These are phyloP conservation scores for Ectobius pallidus DNA, from an alignment of 2,888 invertebrate genomes.

Conservation along the genomic window DNA sequence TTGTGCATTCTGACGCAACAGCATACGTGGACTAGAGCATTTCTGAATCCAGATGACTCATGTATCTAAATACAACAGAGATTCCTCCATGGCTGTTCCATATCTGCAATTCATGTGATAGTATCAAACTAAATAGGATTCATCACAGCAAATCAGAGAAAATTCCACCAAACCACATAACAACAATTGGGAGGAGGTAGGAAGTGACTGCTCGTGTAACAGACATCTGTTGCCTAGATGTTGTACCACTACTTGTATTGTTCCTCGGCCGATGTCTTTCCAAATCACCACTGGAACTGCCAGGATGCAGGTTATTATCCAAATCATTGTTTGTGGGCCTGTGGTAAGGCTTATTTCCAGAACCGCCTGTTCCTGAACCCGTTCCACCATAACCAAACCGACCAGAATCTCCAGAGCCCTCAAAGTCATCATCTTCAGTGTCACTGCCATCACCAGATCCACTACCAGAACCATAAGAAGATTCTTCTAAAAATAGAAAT, in stretches of 20 bases:
- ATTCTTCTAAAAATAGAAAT: constrained; percentile 59
- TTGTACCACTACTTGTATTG: constrained; percentile 49
- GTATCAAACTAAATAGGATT: constrained; percentile 42
- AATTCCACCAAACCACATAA: constrained; percentile 85
- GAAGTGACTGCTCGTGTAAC: constrained; percentile 70
- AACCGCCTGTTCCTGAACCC: constrained; percentile 53
- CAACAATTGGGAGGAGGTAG: constrained; percentile 80
- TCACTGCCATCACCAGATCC: constrained; percentile 72
- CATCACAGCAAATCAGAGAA: constrained; percentile 84
- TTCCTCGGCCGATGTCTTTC: constrained; percentile 29
- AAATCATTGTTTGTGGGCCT: constrained; percentile 46
- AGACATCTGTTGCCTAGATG: constrained; percentile 58
- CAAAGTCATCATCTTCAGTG: constrained; percentile 51
- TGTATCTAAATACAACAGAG: constrained; percentile 5
- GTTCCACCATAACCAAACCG: constrained; percentile 42
- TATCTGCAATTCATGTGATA: constrained; percentile 4
- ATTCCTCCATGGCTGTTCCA: background rate
- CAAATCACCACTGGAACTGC: background rate
- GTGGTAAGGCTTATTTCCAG: constrained; percentile 46
- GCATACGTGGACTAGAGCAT: constrained; percentile 4
- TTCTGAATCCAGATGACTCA: constrained; percentile 18
- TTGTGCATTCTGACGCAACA: background rate
- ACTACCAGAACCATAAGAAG: constrained; percentile 66
- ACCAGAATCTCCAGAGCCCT: constrained; percentile 36
- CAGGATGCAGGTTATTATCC: constrained; percentile 39